These are phyloP conservation scores for Kryphioiulus occultus DNA, from an alignment of 2,888 invertebrate genomes.

Conservation along the genomic window DNA sequence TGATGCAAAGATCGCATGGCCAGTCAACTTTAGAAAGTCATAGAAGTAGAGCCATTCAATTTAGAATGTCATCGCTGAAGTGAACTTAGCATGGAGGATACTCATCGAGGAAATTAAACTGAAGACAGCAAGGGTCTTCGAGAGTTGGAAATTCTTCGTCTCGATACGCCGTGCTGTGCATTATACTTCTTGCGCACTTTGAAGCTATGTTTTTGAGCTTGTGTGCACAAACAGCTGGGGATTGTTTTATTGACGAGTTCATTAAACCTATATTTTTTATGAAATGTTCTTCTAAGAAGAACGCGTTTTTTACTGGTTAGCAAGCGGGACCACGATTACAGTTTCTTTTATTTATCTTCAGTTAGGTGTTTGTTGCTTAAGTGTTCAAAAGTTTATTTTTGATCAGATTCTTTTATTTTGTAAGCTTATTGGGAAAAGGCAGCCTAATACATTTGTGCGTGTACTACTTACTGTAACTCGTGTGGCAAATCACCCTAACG, in stretches of 20 bases:
- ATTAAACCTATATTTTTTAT: background rate
- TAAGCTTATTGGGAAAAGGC: constrained; percentile 20
- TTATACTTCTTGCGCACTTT: background rate
- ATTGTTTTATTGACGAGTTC: background rate
- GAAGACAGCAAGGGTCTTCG: background rate
- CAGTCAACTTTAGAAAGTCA: constrained; percentile 61
- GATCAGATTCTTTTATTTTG: constrained; percentile 12
- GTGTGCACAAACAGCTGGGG: background rate
- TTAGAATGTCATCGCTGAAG: background rate
- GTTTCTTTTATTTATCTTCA: background rate
- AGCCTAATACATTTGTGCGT: constrained; percentile 2
- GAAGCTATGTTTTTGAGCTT: background rate
- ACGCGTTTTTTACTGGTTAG: constrained; percentile 1
- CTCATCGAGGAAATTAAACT: background rate
- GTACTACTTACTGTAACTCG: background rate
- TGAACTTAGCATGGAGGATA: background rate
- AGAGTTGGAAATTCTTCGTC: background rate
- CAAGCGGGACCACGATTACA: constrained; percentile 20
- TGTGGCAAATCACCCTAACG: background rate
- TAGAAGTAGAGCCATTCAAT: background rate
- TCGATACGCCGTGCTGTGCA: background rate
- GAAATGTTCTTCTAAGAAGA: constrained; percentile 5
- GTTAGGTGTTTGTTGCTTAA: constrained; percentile 22
- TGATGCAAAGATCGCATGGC: constrained; percentile 98
- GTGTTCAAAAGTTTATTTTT: constrained; percentile 25